Base-by-base conservation (phyloP, 2,888 invertebrate species). In the Papilio gigon region DNA sequence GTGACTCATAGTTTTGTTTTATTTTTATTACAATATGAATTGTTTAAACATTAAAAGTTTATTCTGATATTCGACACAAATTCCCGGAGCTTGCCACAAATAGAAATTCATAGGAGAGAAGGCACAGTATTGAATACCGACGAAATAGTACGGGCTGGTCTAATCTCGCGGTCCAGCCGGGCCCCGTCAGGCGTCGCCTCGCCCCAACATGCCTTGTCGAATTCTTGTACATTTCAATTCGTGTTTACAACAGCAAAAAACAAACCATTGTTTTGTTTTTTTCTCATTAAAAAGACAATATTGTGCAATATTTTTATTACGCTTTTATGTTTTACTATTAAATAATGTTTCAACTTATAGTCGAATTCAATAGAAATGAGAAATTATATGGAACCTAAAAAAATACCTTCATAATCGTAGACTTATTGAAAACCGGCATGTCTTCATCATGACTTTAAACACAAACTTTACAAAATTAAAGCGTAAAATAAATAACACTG, bases 71-170 rank as follows among this genome's bases (percentile, higher is more conserved):
- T 20, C 8, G 20, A 27, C 27, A n/a, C 27, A 53, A 53, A 27
- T 30, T 27, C 27, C 2, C 53, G 27, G n/a, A 53, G 6, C n/a
- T 30, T 27, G 6, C 27, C 8, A n/a, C 27, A 27, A 53, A 53
- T 53, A 53, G n/a, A 53, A 53, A 53, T 53, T 53, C 30, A 53
- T 30, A 53, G 27, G 30, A 53, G 27, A 53, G 53, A 30, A 53
- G 53, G n/a, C 27, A 53, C 53, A 27, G 8, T 27, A 53, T 53
- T n/a, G 27, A 53, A 53, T 53, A 30, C 53, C 53, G n/a, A 30
- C 53, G 50, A 50, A 50, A 25, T 50, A 8, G 30, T 27, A 53
- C 30, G n/a, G 53, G 30, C 27, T 14, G 50, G n/a, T 53, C 50
- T 53, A 53, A 53, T 53, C 30, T 53, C 27, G 27, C 53, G 27